A percentile compares a stretch with the other conserved stretches of the same genome.
phyloP scores from a whole-genome alignment of 2,113 vertebrate genomes.

The Oryzias woworae region DNA sequence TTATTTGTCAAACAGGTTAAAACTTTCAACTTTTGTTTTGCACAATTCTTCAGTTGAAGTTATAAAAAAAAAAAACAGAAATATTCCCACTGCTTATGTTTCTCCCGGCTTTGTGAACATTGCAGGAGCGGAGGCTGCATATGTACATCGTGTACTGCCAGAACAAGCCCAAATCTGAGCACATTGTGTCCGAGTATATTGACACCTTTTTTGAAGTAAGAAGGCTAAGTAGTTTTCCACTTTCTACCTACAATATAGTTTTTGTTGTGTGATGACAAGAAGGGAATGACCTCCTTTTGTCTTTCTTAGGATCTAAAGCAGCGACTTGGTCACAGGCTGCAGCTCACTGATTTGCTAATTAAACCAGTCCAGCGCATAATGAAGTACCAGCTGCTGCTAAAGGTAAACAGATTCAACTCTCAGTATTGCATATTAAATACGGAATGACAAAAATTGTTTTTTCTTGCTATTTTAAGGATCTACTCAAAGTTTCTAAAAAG shows the following conservation, averaged over 20 bases:
- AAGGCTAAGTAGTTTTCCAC: neutral
- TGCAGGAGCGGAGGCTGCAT: conserved; percentile 94
- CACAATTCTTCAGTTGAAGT: neutral
- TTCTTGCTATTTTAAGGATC: conserved; percentile 79
- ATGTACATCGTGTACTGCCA: conserved; percentile 99
- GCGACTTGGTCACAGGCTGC: conserved; percentile 91
- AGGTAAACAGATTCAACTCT: conserved; percentile 74
- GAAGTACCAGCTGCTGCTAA: conserved; percentile 96
- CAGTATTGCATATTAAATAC: neutral
- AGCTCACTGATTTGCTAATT: conserved; percentile 94
- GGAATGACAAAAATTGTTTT: neutral
- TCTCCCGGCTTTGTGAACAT: neutral
- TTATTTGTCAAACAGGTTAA: conserved; percentile 96
- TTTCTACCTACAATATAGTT: neutral
- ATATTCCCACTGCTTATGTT: neutral
- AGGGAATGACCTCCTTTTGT: neutral
- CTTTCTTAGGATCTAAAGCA: conserved; percentile 90
- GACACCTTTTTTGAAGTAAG: conserved; percentile 98
- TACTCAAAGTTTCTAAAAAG: conserved; percentile 94
- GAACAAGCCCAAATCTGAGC: conserved; percentile 99
- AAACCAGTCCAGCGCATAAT: conserved; percentile 98
- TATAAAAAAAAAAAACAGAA: neutral
- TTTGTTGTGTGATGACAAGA: neutral
- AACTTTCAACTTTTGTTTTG: neutral
- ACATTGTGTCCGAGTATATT: conserved; percentile 98